These are phyloP conservation scores for Glareola pratincola DNA, from an alignment of 2,113 vertebrate species.

Conservation along the genomic window DNA sequence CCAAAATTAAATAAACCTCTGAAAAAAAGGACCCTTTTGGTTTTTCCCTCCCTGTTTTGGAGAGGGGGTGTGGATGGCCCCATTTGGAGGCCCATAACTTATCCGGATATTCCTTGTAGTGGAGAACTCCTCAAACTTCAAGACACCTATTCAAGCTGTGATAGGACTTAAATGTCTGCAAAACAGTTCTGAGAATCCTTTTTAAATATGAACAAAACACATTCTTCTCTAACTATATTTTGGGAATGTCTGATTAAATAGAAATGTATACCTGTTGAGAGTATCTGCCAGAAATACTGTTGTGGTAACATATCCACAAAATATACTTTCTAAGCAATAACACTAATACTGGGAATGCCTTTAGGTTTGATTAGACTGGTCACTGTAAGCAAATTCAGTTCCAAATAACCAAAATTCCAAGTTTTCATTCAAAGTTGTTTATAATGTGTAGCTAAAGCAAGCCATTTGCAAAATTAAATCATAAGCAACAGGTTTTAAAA, in stretches of 20 bases:
- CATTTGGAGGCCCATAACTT: not conserved
- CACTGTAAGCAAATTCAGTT: not conserved
- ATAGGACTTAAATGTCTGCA: not conserved
- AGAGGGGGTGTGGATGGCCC: too few species aligned
- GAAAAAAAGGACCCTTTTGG: not conserved
- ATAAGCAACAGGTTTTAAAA: not conserved
- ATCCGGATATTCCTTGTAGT: not conserved
- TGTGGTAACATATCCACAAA: not conserved
- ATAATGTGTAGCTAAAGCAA: not conserved
- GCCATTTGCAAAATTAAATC: not conserved
- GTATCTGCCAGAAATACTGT: not conserved
- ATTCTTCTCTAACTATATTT: not conserved
- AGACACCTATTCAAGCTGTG: not conserved
- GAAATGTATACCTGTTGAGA: not conserved
- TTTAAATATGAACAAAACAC: not conserved
- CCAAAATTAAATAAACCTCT: not conserved
- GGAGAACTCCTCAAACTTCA: not conserved
- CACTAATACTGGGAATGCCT: not conserved
- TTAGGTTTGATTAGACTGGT: not conserved
- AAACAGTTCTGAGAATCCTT: not conserved
- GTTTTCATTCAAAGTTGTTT: not conserved
- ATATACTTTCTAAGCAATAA: not conserved
- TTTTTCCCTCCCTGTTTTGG: not conserved
- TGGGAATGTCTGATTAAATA: not conserved
- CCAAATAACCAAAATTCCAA: not conserved